phyloP scores from a whole-genome alignment of 2,888 invertebrate species.

The Drosophila pseudotakahashii region DNA sequence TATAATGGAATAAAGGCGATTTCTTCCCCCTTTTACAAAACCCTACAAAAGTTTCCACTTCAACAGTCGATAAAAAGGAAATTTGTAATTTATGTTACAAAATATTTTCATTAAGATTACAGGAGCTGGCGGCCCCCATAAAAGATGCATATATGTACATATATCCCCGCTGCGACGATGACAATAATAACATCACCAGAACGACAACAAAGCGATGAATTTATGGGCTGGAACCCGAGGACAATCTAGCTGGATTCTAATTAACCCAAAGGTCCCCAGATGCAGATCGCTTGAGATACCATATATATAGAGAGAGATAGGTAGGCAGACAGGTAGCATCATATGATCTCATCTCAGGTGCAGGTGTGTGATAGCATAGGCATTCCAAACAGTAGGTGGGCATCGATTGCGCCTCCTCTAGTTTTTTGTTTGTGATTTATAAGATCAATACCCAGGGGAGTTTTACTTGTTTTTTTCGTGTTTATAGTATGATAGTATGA shows the following conservation, averaged over 20 bases:
- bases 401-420: conserved; percentile 39
- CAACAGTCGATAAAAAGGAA: conserved; percentile 32
- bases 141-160: conserved; percentile 12
- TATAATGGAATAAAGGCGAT: not conserved
- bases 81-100: conserved; percentile 72
- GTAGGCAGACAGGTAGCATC: conserved; percentile 38
- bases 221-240: conserved; percentile 22
- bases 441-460: conserved; percentile 27
- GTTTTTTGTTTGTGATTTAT: conserved; percentile 61
- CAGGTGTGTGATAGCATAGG: conserved; percentile 25
- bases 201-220: conserved; percentile 24
- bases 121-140: conserved; percentile 8
- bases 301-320: conserved; percentile 5
- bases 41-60: conserved; percentile 19
- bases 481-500: not conserved
- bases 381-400: conserved; percentile 59
- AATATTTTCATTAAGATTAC: conserved; percentile 62
- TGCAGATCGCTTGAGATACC: conserved; percentile 46
- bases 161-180: conserved; percentile 45
- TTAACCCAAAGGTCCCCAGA: conserved; percentile 62
- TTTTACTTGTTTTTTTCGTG: not conserved
- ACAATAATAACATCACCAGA: conserved; percentile 42
- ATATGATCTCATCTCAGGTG: conserved; percentile 10
- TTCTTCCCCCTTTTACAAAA: not conserved
- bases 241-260: conserved; percentile 54